Conservation (phyloP, 23 tunicate genomes). For the Styela plicata region DNA sequence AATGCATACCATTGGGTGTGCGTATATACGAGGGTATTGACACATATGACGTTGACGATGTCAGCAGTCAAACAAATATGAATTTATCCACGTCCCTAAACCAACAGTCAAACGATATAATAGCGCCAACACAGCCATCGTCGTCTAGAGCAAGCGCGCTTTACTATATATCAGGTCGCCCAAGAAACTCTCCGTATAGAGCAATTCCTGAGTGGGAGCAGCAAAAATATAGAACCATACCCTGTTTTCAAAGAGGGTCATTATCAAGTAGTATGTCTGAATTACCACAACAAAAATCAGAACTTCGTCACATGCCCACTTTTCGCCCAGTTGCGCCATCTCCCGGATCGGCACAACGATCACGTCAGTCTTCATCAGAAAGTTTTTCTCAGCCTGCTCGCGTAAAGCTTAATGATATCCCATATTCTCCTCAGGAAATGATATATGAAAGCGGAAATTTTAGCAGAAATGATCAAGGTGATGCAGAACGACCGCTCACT, state of each 20-base stretch:
- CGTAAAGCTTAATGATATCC: not conserved
- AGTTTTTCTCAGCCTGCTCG: not conserved
- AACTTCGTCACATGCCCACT: not conserved
- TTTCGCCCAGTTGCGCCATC: not conserved
- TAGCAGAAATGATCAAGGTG: not conserved
- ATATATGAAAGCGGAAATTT: not conserved
- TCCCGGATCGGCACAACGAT: not conserved
- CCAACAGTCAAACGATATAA: not conserved
- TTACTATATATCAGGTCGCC: not conserved
- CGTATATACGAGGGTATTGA: not conserved
- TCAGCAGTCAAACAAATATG: not conserved
- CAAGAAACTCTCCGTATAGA: not conserved
- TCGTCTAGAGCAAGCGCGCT: not conserved
- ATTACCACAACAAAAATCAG: not conserved
- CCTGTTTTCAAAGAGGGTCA: not conserved
- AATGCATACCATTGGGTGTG: constrained; percentile 6
- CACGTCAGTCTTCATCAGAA: not conserved
- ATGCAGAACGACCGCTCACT: not conserved
- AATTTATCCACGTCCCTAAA: not conserved
- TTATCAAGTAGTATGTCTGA: not conserved
- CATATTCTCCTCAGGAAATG: not conserved
- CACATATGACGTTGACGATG: constrained; percentile 10
- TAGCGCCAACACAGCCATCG: not conserved
- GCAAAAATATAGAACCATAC: not conserved
- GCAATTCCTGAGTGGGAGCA: not conserved